Percentiles rank a stretch among this genome's conserved stretches.
These are phyloP conservation scores for Ranitomeya variabilis DNA, from an alignment of 2,113 vertebrate species.

Conservation along the genomic window DNA sequence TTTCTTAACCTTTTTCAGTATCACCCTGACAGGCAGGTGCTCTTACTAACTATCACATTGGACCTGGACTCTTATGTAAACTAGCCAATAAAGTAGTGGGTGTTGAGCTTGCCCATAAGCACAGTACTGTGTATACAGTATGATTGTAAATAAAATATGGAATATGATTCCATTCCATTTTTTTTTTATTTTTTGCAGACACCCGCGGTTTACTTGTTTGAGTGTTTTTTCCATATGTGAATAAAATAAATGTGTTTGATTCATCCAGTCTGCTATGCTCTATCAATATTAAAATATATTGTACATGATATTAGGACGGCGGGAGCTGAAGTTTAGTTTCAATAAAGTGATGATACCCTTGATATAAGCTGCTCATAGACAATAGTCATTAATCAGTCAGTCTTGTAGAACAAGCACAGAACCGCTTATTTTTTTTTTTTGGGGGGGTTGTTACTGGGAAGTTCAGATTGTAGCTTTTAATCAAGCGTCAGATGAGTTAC, in stretches of 20 bases:
- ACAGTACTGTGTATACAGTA: background rate
- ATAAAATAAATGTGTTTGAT: constrained; percentile 2
- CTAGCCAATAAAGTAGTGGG: background rate
- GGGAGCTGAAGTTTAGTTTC: background rate
- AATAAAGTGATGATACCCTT: background rate
- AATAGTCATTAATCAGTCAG: background rate
- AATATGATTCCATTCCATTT: background rate
- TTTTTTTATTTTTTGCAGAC: background rate
- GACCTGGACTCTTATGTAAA: background rate
- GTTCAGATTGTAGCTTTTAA: background rate
- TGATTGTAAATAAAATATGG: constrained; percentile 34
- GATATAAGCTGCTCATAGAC: background rate
- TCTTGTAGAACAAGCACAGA: background rate
- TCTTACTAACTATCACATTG: background rate
- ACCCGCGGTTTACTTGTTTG: background rate
- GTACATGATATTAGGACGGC: background rate
- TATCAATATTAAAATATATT: background rate
- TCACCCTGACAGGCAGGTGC: background rate
- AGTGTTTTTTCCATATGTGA: background rate
- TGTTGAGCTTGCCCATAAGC: constrained; percentile 24
- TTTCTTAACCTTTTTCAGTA: background rate
- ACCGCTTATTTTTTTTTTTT: no score
- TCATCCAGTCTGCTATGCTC: background rate
- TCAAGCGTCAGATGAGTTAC: background rate
- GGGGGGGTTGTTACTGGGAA: background rate